Percentiles rank a stretch among this genome's conserved stretches.
Conservation (phyloP, 1,140 invertebrate species). For the Saccostrea cuccullata region DNA sequence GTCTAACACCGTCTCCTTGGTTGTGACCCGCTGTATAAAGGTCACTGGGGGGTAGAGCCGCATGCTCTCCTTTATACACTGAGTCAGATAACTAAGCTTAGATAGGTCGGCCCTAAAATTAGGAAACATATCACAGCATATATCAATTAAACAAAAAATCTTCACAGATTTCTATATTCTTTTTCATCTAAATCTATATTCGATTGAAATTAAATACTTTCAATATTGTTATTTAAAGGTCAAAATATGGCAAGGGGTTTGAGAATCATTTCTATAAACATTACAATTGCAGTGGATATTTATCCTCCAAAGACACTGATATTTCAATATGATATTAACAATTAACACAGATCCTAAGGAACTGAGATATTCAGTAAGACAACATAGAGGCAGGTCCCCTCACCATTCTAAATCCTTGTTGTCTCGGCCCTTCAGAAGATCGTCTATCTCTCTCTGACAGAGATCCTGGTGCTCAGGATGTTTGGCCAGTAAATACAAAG, state of each 20-base stretch:
- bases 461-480: constrained; percentile 88
- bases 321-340: too few relatives aligned
- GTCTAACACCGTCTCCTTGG: constrained; percentile 81
- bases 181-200: too few relatives aligned
- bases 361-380: too few relatives aligned
- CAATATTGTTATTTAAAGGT: too few relatives aligned
- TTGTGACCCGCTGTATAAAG: constrained; percentile 85
- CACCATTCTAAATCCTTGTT: constrained; percentile 59
- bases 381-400: background rate
- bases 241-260: too few relatives aligned
- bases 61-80: constrained; percentile 77
- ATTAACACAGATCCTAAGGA: too few relatives aligned
- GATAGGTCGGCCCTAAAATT: constrained; percentile 64
- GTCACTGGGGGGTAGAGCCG: constrained; percentile 80
- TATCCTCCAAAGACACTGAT: too few relatives aligned
- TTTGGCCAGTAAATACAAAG: constrained; percentile 87
- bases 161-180: too few relatives aligned
- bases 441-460: constrained; percentile 89
- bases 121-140: background rate
- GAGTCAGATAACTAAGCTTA: constrained; percentile 74
- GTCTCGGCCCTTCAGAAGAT: constrained; percentile 83
- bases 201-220: too few relatives aligned
- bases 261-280: too few relatives aligned
- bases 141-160: background rate
- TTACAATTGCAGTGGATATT: too few relatives aligned